These are phyloP conservation scores for Tyrannus savana DNA, from an alignment of 2,113 vertebrate species.

Conservation along the genomic window DNA sequence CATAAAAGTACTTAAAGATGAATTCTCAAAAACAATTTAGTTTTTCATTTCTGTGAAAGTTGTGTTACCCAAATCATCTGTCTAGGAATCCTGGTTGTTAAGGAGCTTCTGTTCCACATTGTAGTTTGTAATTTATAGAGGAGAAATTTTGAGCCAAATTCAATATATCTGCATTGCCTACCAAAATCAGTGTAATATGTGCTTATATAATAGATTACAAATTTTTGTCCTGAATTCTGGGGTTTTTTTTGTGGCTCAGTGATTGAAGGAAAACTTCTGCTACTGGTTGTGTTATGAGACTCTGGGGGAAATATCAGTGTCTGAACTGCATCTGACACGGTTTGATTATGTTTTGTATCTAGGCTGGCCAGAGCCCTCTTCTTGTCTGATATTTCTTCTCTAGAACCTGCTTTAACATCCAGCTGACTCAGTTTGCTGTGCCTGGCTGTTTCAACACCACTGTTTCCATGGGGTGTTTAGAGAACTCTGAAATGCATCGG, in stretches of 20 bases:
- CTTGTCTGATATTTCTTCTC: background rate
- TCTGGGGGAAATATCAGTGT: background rate
- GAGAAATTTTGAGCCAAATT: background rate
- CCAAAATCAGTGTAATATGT: background rate
- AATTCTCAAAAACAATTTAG: background rate
- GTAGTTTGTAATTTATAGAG: background rate
- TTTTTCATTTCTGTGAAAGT: background rate
- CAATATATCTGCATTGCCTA: background rate
- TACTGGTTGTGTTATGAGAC: background rate
- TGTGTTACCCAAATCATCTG: background rate
- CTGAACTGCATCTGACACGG: background rate
- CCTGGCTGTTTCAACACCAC: background rate
- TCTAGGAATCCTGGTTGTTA: background rate
- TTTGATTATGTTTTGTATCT: background rate
- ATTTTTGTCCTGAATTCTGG: background rate
- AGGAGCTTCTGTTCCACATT: background rate
- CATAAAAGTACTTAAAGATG: background rate
- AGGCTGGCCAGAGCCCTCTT: background rate
- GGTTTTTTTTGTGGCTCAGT: background rate
- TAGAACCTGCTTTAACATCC: background rate
- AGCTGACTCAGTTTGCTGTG: background rate
- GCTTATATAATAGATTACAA: background rate
- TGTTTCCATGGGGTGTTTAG: background rate
- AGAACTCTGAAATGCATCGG: accelerated
- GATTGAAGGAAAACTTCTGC: background rate